These are phyloP conservation scores for Crossoptilon crossoptilon DNA, from an alignment of 2,797 vertebrate species.

Conservation along the genomic window DNA sequence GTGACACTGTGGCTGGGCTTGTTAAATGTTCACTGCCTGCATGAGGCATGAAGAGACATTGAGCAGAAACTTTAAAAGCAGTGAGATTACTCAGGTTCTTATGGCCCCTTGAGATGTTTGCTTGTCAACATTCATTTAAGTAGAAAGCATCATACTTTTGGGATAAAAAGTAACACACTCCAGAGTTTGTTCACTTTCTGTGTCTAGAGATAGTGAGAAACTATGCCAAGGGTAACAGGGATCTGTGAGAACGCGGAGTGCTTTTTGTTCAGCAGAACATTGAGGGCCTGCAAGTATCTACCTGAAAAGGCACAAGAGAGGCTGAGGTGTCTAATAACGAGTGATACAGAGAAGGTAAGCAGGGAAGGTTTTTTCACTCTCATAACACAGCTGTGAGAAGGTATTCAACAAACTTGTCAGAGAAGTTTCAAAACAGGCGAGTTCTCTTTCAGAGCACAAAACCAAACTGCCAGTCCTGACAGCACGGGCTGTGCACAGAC, in stretches of 20 bases:
- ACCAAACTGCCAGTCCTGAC: neutral
- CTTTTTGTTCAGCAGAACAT: neutral
- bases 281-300: neutral
- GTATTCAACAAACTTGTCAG: neutral
- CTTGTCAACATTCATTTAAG: neutral
- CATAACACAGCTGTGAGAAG: neutral
- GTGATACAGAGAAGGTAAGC: neutral
- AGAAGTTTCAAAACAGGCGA: neutral
- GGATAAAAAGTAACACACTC: neutral
- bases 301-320: neutral
- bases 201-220: neutral
- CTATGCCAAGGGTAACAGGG: rapidly evolving
- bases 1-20: neutral
- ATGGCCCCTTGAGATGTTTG: rapidly evolving
- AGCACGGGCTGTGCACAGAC: neutral
- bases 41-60: rapidly evolving
- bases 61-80: neutral
- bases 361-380: neutral
- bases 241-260: neutral
- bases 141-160: neutral
- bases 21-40: neutral
- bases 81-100: neutral
- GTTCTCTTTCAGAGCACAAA: neutral
- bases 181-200: neutral
- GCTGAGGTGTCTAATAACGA: neutral